Evolutionary conservation across 2,888 invertebrate genomes (phyloP).

Genomic region (Platycheirus albimanus): DNA sequence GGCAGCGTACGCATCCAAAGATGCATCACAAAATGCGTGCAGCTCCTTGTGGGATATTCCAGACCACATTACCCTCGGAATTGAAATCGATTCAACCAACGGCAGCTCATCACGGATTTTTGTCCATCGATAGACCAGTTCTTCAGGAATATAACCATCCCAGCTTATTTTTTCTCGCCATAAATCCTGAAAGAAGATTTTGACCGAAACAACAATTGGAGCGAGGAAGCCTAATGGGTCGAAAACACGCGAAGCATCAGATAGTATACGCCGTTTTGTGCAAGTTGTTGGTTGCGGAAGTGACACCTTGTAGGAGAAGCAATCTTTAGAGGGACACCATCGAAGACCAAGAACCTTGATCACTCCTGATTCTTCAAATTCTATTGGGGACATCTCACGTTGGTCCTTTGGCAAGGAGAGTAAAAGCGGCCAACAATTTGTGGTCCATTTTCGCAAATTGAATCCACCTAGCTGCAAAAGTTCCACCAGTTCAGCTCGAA

Average conservation of each 20-base stretch:
- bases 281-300: not conserved
- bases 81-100: not conserved
- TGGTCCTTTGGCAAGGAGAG: constrained; percentile 15
- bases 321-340: constrained; percentile 58
- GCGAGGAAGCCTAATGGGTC: not conserved
- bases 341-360: constrained; percentile 59
- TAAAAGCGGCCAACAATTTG: constrained; percentile 25
- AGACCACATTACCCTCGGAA: not conserved
- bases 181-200: not conserved
- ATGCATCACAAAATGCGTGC: not conserved
- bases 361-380: constrained; percentile 19
- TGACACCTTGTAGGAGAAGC: constrained; percentile 29
- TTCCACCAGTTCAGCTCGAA: too few relatives aligned
- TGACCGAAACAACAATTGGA: not conserved
- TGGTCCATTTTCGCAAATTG: too few relatives aligned
- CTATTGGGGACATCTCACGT: constrained; percentile 17
- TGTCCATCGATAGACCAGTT: not conserved
- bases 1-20: not conserved
- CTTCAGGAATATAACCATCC: not conserved
- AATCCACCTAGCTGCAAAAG: too few relatives aligned
- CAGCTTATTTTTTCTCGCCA: not conserved
- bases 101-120: not conserved
- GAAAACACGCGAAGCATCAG: not conserved
- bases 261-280: constrained; percentile 11
- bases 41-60: not conserved